Percentiles rank a stretch among this genome's conserved stretches.
Evolutionary conservation across 1,140 invertebrate species (phyloP).

Genomic region (Bombus waltoni): DNA sequence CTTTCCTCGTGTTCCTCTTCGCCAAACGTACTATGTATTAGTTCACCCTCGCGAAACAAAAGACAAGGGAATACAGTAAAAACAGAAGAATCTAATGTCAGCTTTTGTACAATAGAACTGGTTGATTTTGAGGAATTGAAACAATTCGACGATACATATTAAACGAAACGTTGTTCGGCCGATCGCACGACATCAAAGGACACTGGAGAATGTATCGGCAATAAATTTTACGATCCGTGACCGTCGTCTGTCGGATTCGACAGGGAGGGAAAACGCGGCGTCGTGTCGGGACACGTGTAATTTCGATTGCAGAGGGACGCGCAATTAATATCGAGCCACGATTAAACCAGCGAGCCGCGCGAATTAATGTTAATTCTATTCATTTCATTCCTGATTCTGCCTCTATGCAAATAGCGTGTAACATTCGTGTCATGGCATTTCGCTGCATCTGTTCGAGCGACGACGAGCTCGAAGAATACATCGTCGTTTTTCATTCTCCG

Average conservation of each 20-base stretch:
- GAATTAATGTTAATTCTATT: conserved; percentile 65
- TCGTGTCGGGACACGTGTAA: not conserved
- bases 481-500: not conserved
- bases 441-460: not conserved
- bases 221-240: conserved; percentile 9
- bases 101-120: conserved; percentile 22
- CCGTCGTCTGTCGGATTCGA: not conserved
- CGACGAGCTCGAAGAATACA: conserved; percentile 10
- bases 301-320: conserved; percentile 1
- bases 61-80: not conserved
- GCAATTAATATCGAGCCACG: conserved; percentile 55
- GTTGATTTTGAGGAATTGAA: conserved; percentile 53
- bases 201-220: conserved; percentile 37
- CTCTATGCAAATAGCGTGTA: conserved; percentile 10
- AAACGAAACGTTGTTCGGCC: conserved; percentile 58
- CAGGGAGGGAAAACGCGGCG: not conserved
- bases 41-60: too few species aligned
- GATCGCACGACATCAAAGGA: conserved; percentile 61
- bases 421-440: conserved; percentile 30
- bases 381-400: conserved; percentile 40
- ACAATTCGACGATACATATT: conserved; percentile 28
- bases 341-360: conserved; percentile 32
- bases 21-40: too few species aligned
- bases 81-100: not conserved
- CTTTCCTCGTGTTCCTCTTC: too few species aligned